Evolutionary conservation across 2,797 vertebrate species (phyloP), one percentile per base, ranked within the genome.

Genomic region (Coregonus ussuriensis): DNA sequence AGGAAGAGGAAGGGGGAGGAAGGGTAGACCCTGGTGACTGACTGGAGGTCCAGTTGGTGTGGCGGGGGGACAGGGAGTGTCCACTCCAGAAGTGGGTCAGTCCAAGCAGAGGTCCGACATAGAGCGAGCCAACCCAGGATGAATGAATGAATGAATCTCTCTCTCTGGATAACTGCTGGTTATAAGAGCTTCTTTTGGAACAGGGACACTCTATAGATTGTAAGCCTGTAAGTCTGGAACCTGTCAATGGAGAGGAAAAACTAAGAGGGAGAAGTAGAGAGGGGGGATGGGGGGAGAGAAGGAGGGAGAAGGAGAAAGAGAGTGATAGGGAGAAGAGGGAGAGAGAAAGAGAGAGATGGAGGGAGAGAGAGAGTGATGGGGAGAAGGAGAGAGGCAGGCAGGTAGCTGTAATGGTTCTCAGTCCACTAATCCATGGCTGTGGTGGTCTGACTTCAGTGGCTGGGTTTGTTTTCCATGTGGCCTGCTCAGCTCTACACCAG

Each of bases 291-390:
- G 29, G 73, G 74, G 70, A 83, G 4, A 69, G n/a, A 21, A 1
- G 47, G 66, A 77, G 25, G 66, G 25, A 63, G 59, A 75, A 54
- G 51, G 73, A 72, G 67, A 75, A 31, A 72, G 71, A 72, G 33
- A 31, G 82, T 73, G 41, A 74, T n/a, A 18, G 75, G 54, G 77
- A 21, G 68, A 56, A 2, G 67, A 54, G 29, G 29, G 62, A 84
- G 84, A 83, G 63, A 37, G 73, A 82, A 78, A 89, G 88, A 85
- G 87, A 89, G 88, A 79, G 63, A 29, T 56, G 71, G 47, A 52
- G 77, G 75, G 15, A 21, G 74, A 35, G 31, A 54, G 62, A 84
- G 84, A 82, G 56, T 25, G 73, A 81, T 80, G 89, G 87, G 87
- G 86, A 89, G 88, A 37, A 7, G 37, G 37, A 37, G 37, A 6